Percentiles rank a stretch among this genome's conserved stretches.
phyloP scores from a whole-genome alignment of 2,113 vertebrate genomes.

The Tachysurus vachellii region DNA sequence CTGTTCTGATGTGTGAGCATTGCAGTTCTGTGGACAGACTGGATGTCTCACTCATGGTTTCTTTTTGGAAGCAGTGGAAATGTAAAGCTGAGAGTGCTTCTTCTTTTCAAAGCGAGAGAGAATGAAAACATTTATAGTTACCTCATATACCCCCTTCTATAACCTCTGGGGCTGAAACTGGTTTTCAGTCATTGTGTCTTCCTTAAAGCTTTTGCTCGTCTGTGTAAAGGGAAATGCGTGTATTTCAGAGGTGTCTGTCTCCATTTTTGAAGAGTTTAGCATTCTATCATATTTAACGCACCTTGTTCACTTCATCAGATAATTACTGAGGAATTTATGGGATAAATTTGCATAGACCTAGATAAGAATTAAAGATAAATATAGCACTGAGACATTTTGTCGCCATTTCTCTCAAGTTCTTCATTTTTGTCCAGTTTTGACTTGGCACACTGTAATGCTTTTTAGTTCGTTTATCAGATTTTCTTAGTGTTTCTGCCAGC shows the following conservation, averaged over 20 bases:
- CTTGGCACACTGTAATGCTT: conserved; percentile 16
- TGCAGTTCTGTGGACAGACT: conserved; percentile 37
- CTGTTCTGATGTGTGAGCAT: conserved; percentile 18
- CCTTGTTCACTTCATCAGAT: not conserved
- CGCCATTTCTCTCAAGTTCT: not conserved
- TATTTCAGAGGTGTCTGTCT: not conserved
- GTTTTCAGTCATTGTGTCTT: conserved; percentile 28
- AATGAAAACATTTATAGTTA: not conserved
- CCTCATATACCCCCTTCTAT: not conserved
- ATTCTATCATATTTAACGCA: not conserved
- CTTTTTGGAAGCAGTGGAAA: conserved; percentile 15
- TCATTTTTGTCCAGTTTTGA: not conserved
- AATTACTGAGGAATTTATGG: not conserved
- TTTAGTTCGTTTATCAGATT: not conserved
- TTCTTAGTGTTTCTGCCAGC: not conserved
- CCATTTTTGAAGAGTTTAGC: not conserved
- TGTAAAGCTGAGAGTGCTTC: not conserved
- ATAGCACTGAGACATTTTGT: not conserved
- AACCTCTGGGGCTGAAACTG: not conserved
- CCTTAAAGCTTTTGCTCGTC: conserved; percentile 18
- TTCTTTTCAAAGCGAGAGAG: conserved; percentile 6
- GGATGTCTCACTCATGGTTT: conserved; percentile 34
- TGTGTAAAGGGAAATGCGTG: conserved; percentile 27
- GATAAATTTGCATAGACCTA: not conserved
- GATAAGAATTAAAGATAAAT: not conserved